Conservation (phyloP, 1,140 invertebrate genomes). For the Drosophila bifasciata region DNA sequence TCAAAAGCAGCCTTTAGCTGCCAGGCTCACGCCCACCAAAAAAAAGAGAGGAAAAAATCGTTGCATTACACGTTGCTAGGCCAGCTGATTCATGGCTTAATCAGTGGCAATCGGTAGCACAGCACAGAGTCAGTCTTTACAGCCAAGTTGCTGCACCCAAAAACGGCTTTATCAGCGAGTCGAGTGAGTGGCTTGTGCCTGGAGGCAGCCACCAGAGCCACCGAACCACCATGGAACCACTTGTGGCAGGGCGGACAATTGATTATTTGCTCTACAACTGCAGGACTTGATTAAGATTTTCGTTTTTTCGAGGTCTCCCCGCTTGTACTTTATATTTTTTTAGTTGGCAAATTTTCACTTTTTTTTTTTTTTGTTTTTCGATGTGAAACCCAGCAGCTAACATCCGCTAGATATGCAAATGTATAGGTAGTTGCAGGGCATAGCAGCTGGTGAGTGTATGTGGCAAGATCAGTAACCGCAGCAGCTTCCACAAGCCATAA, state of each 20-base stretch:
- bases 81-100: conserved; percentile 80
- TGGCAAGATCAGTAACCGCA: no score
- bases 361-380: conserved; percentile 16
- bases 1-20: conserved; percentile 45
- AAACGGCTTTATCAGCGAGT: conserved; percentile 67
- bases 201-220: conserved; percentile 22
- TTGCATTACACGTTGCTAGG: conserved; percentile 52
- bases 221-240: conserved; percentile 37
- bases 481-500: conserved; percentile 71
- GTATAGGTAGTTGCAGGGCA: no score
- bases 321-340: conserved; percentile 24
- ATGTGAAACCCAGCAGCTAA: conserved; percentile 28
- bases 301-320: conserved; percentile 30
- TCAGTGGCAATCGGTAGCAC: conserved; percentile 74
- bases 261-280: conserved; percentile 78
- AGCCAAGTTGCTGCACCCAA: conserved; percentile 65
- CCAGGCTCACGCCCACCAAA: conserved; percentile 73
- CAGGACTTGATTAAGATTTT: conserved; percentile 64
- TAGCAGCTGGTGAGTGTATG: neutral
- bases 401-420: conserved; percentile 58
- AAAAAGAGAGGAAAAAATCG: conserved; percentile 32
- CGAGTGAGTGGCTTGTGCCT: conserved; percentile 74
- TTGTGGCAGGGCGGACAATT: conserved; percentile 60
- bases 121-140: conserved; percentile 17
- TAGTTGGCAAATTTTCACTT: conserved; percentile 51